These are phyloP conservation scores for Amblyteles armatorius DNA, from an alignment of 2,888 invertebrate species.

Conservation along the genomic window DNA sequence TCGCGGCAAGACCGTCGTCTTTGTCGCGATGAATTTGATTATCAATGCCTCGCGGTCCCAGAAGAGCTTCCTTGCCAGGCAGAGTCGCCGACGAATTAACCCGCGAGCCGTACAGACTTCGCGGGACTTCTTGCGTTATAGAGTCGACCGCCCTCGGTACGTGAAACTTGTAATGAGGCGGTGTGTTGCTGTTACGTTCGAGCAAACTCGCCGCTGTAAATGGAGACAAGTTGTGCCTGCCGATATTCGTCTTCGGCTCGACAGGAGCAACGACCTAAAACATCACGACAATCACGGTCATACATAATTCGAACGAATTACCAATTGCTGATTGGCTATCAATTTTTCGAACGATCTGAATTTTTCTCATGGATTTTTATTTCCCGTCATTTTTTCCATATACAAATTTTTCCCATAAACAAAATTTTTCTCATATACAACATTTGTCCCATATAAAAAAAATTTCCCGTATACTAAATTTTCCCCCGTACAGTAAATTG, in stretches of 20 bases:
- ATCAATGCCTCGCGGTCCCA: constrained; percentile 78
- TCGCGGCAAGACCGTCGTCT: constrained; percentile 87
- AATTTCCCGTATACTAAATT: too few species aligned
- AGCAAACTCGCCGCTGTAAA: constrained; percentile 86
- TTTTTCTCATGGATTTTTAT: neutral
- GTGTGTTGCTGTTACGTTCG: constrained; percentile 85
- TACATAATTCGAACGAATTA: constrained; percentile 4
- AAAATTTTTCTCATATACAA: neutral
- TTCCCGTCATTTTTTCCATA: neutral
- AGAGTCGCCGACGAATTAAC: constrained; percentile 80
- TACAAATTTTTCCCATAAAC: too few species aligned
- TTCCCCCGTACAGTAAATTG: too few species aligned
- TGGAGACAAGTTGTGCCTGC: constrained; percentile 86
- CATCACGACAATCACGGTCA: constrained; percentile 44
- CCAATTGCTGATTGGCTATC: neutral
- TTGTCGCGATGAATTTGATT: constrained; percentile 82
- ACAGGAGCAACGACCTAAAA: constrained; percentile 81
- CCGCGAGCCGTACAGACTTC: constrained; percentile 79
- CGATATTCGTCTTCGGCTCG: constrained; percentile 85
- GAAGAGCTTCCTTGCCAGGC: constrained; percentile 79
- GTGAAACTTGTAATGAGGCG: constrained; percentile 87
- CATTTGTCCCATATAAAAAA: too few species aligned
- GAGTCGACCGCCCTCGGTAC: constrained; percentile 90
- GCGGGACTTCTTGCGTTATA: constrained; percentile 84
- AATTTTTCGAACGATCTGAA: neutral